Conservation (phyloP, 2,888 invertebrate species). For the Perizoma affinitatum region DNA sequence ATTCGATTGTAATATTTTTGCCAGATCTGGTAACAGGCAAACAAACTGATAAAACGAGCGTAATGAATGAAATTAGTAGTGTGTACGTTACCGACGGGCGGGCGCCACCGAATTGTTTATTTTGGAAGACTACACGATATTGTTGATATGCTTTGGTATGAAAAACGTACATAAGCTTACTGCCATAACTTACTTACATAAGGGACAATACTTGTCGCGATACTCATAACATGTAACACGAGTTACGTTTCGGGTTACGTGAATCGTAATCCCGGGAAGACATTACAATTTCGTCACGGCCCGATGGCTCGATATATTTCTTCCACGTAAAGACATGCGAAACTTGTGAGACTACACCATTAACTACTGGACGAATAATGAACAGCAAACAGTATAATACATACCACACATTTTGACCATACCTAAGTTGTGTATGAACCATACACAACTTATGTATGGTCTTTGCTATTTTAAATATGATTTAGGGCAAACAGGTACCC, state of each 20-base stretch:
- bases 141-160: slow-evolving; percentile 20
- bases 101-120: slow-evolving; percentile 13
- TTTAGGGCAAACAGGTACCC: no score
- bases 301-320: slow-evolving; percentile 44
- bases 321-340: slow-evolving; percentile 73
- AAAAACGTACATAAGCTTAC: slow-evolving; percentile 34
- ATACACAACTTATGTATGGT: no score
- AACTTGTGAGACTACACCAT: slow-evolving; percentile 46
- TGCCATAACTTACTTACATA: slow-evolving; percentile 46
- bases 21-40: slow-evolving; percentile 21
- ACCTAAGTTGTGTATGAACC: background rate
- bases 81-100: slow-evolving; percentile 2
- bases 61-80: slow-evolving; percentile 17
- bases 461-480: no score
- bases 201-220: slow-evolving; percentile 44
- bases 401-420: background rate
- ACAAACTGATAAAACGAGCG: slow-evolving; percentile 15
- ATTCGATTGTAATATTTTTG: slow-evolving; percentile 24
- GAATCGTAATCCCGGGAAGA: slow-evolving; percentile 69
- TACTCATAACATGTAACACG: slow-evolving; percentile 58
- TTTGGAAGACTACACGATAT: slow-evolving; percentile 6
- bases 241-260: slow-evolving; percentile 68
- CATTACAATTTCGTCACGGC: slow-evolving; percentile 70
- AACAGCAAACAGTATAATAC: background rate
- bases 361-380: slow-evolving; percentile 3